Percentiles rank a stretch among this genome's conserved stretches.
Conservation (phyloP, 2,797 vertebrate genomes). For the Leptodactylus fallax region DNA sequence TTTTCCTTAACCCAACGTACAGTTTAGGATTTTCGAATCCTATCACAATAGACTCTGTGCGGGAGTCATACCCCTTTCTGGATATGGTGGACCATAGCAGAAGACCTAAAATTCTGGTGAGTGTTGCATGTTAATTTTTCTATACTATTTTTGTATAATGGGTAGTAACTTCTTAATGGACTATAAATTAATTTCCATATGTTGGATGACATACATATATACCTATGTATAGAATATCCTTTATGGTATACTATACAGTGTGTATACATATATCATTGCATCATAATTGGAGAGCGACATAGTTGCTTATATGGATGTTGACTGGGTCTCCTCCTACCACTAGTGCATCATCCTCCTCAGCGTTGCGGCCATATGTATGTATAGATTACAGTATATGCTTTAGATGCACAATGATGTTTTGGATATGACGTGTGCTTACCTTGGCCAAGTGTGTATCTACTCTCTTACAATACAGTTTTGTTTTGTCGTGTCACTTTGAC, state of each 20-base stretch:
- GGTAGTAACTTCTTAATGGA: too few relatives aligned
- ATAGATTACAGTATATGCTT: too few relatives aligned
- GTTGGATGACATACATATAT: too few relatives aligned
- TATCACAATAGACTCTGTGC: conserved; percentile 82
- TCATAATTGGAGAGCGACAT: too few relatives aligned
- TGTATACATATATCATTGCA: too few relatives aligned
- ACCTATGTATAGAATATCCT: too few relatives aligned
- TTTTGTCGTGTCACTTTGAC: conserved; percentile 5
- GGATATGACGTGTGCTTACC: not conserved
- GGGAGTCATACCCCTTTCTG: conserved; percentile 84
- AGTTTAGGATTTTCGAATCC: conserved; percentile 88
- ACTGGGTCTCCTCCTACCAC: too few relatives aligned
- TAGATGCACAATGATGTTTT: not conserved
- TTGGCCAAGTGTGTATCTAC: not conserved
- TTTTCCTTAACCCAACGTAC: conserved; percentile 66
- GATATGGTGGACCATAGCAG: conserved; percentile 88
- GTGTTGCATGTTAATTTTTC: not conserved
- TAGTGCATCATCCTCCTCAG: too few relatives aligned
- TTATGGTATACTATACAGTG: too few relatives aligned
- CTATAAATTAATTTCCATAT: not conserved
- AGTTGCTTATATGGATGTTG: too few relatives aligned
- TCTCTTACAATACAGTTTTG: not conserved
- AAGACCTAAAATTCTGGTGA: conserved; percentile 81
- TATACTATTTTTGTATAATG: too few relatives aligned
- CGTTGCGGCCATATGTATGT: too few relatives aligned